Base-by-base conservation (phyloP, 2,797 vertebrate species). In the Okamejei kenojei region DNA sequence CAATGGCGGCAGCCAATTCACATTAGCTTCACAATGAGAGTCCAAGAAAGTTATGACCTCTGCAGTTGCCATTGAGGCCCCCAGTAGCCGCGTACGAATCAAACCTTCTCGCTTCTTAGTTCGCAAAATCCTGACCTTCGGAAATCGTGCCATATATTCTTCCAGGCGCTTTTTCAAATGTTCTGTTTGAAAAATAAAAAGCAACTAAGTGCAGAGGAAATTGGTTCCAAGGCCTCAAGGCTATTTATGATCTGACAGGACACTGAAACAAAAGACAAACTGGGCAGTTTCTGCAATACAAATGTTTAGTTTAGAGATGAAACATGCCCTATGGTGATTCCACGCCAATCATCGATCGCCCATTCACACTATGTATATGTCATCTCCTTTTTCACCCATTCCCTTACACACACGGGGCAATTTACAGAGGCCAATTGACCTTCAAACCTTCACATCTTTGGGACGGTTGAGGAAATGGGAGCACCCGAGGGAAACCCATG, bases 41-140 rank as follows among this genome's bases (percentile, higher is more conserved):
- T 99, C 99, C 94, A 99, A 96, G 96, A 99, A 99, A 1, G 99
- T 99, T 96, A 99, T 98, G 95, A 99, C 99, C 0, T 98, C 97
- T 77, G 98, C 98, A 32, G 94, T 96, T 0, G 99, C 98, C 0
- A 96, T 96, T 0, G 96, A 96, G 26, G 99, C 99, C 7, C 99
- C 99, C 73, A 99, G 96, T 96, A 99, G 97, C 0, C 99, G 97
- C 0, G 99, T 99, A 93, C 98, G 94, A 96, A 99, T 99, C 84
- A 99, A 96, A 23, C 99, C 99, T 93, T 99, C 98, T 84, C 98
- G 96, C 95, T 98, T 98, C 95, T 97, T 98, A 78, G 98, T 98
- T 71, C 99, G 97, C 93, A 99, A 95, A 95, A 99, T 98, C 73
- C 98, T 96, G 32, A 99, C 98, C 0, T 97, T 98, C 0, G 97